A percentile compares a stretch with the other conserved stretches of the same genome.
Evolutionary conservation across 2,888 invertebrate species (phyloP).

Genomic region (Agrypnus murinus): DNA sequence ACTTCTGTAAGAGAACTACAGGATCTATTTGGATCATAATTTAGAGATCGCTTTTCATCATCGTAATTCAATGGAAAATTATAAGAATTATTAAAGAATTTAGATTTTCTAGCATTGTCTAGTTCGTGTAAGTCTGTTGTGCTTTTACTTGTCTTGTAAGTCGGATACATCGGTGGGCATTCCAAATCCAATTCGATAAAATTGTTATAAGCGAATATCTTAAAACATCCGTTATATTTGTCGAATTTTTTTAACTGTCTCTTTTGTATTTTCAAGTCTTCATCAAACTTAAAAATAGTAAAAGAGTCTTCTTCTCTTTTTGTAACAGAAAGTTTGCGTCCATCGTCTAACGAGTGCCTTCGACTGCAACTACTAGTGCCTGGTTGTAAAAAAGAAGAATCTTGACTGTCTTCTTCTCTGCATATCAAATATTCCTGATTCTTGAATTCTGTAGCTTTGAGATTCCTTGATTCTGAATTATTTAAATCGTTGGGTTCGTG

Average conservation of each 20-base stretch:
- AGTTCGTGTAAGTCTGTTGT: background rate
- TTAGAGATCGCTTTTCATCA: background rate
- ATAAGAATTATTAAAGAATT: background rate
- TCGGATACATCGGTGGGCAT: background rate
- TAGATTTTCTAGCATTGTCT: background rate
- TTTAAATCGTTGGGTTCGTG: too few species aligned
- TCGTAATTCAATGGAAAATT: background rate
- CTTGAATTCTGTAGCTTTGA: too few species aligned
- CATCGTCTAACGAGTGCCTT: too few species aligned
- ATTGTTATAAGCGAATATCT: constrained; percentile 27
- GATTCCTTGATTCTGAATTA: too few species aligned
- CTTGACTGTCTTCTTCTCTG: too few species aligned
- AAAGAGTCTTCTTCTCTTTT: background rate
- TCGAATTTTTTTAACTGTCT: background rate
- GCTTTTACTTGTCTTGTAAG: background rate
- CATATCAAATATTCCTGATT: too few species aligned
- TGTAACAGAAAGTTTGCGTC: too few species aligned
- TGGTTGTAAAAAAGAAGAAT: too few species aligned
- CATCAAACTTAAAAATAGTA: background rate
- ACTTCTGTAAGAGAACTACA: background rate
- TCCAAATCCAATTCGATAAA: background rate
- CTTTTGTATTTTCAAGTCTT: background rate
- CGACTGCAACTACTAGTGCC: too few species aligned
- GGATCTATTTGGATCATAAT: background rate
- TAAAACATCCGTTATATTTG: constrained; percentile 7